These are phyloP conservation scores for Anser brachyrhynchus DNA, from an alignment of 2,113 vertebrate genomes.

Conservation along the genomic window DNA sequence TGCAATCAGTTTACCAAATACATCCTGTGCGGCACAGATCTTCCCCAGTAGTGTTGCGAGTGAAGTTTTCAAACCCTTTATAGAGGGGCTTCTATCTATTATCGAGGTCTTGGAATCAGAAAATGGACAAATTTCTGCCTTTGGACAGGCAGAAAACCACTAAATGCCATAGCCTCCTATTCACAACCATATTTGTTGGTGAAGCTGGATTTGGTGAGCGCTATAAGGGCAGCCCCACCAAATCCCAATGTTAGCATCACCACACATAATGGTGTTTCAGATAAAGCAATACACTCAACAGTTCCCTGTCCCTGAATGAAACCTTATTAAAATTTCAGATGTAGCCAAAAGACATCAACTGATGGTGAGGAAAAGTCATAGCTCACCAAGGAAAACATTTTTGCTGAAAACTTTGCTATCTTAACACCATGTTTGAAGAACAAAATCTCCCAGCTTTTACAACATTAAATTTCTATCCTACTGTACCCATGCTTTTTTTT, in stretches of 20 bases:
- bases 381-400: background rate
- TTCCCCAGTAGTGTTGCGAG: background rate
- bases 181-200: background rate
- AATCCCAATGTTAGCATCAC: background rate
- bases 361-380: background rate
- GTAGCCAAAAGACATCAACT: background rate
- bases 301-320: background rate
- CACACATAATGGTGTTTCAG: background rate
- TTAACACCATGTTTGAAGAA: background rate
- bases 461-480: background rate
- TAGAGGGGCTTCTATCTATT: accelerated
- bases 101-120: background rate
- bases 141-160: background rate
- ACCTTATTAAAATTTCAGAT: background rate
- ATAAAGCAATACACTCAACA: background rate
- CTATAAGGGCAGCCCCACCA: background rate
- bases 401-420: background rate
- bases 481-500: background rate
- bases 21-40: background rate
- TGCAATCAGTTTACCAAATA: background rate
- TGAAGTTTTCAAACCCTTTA: background rate
- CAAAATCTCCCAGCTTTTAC: background rate
- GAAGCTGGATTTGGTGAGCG: background rate
- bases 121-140: background rate
- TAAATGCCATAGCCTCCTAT: background rate